Evolutionary conservation across 2,888 invertebrate species (phyloP), one percentile per base, ranked within the genome.

Genomic region (Suillia variegata): DNA sequence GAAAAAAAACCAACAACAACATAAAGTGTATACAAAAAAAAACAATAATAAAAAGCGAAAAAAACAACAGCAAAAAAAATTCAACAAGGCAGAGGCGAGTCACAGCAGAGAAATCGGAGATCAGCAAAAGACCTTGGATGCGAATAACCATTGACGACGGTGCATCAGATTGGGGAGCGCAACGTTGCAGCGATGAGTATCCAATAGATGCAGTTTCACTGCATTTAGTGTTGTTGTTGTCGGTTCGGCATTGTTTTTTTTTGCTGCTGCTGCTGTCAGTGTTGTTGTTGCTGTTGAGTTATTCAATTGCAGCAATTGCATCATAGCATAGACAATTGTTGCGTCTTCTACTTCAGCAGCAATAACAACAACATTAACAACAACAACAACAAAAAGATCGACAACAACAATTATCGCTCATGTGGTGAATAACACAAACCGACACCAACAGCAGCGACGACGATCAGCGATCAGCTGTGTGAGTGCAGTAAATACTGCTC

Each of bases 261-360:
- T 22, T 15, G 49, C 45, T 57, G 55, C 24, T 22, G 24, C 42
- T 18, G 54, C 33, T 42, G 52, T 57, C 18, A 52, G 34, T 42
- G 54, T 57, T 56, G 54, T 47, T 57, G 57, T 42, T 56, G 62
- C 51, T 61, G 62, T 53, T 34, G 22, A 67, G 64, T 76, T 71
- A 73, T 70, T 70, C 73, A 75, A 74, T 74, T 67, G 70, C 66
- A 50, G 52, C 48, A 65, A 53, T 75, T 75, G 76, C 77, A 75
- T 75, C 76, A 75, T 70, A 70, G 38, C 48, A 38, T n/a, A n/a
- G n/a, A 49, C 49, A 18, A 26, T 33, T 50, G 51, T n/a, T 20
- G 26, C 56, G 57, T 47, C 59, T 22, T n/a, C n/a, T n/a, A n/a
- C n/a, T n/a, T n/a, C n/a, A n/a, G 42, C 21, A 55, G 17, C 54